Percentiles rank a stretch among this genome's conserved stretches.
These are phyloP conservation scores for Tridacna crocea DNA, from an alignment of 2,888 invertebrate species.

Conservation along the genomic window DNA sequence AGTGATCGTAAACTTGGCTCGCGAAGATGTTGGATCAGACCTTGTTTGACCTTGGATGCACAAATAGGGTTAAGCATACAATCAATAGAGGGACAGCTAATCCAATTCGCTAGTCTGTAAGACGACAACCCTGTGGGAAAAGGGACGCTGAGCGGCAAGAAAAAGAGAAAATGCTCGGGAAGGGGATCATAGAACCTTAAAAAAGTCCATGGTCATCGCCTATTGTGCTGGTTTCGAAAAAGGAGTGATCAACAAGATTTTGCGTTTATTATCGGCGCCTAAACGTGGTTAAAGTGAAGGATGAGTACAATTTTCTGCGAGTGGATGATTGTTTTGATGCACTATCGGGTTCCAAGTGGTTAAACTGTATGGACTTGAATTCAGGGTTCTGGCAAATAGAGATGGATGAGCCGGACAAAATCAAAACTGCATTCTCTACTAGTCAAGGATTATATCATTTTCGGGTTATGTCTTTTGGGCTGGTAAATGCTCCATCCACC, in stretches of 20 bases:
- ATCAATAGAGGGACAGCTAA: slow-evolving; percentile 37
- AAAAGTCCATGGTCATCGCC: slow-evolving; percentile 53
- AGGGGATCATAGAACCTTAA: too few relatives aligned
- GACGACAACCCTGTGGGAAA: slow-evolving; percentile 41
- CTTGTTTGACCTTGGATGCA: too few relatives aligned
- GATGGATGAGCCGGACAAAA: slow-evolving; percentile 41
- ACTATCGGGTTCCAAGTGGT: slow-evolving; percentile 52
- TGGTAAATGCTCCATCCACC: too few relatives aligned
- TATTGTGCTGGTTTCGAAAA: slow-evolving; percentile 43
- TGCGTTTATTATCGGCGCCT: slow-evolving; percentile 46
- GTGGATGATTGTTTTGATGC: slow-evolving; percentile 59
- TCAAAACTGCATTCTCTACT: slow-evolving; percentile 58
- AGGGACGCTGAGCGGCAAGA: slow-evolving; percentile 32
- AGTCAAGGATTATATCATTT: slow-evolving; percentile 52
- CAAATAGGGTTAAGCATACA: slow-evolving; percentile 43
- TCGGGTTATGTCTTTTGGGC: too few relatives aligned
- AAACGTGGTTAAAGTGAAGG: slow-evolving; percentile 49
- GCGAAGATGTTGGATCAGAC: too few relatives aligned
- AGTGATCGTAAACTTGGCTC: too few relatives aligned
- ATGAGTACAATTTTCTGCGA: slow-evolving; percentile 48
- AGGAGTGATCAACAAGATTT: slow-evolving; percentile 46
- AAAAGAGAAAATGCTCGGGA: slow-evolving; percentile 42
- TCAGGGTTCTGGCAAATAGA: too few relatives aligned
- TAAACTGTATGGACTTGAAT: slow-evolving; percentile 56
- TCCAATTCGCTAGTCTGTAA: slow-evolving; percentile 41